Percentiles rank a stretch among this genome's conserved stretches.
Conservation (phyloP, 2,888 invertebrate genomes). For the Odontocolon sp. region DNA sequence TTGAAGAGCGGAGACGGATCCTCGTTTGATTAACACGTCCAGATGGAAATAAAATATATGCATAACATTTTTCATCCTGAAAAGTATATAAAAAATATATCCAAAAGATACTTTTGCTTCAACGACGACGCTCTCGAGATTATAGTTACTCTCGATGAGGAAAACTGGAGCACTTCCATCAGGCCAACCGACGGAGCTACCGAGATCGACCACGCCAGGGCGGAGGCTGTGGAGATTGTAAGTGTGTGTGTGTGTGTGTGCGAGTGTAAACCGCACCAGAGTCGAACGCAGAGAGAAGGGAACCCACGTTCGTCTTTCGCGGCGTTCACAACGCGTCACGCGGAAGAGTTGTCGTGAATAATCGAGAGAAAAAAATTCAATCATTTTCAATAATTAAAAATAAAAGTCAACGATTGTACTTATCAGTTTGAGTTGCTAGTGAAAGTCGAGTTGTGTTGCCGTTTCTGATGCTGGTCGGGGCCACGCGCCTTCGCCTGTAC, state of each 20-base stretch:
- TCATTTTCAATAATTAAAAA: neutral
- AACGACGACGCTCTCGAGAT: conserved; percentile 43
- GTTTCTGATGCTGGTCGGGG: too few species aligned
- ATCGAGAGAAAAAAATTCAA: too few species aligned
- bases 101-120: conserved; percentile 9
- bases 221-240: conserved; percentile 50
- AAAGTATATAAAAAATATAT: conserved; percentile 12
- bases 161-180: conserved; percentile 64
- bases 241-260: conserved; percentile 44
- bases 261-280: conserved; percentile 55
- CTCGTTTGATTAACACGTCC: conserved; percentile 20
- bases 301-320: conserved; percentile 62
- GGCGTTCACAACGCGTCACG: conserved; percentile 64
- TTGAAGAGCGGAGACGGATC: conserved; percentile 4
- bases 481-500: too few species aligned
- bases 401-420: neutral
- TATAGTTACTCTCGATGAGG: conserved; percentile 61
- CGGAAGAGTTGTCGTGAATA: conserved; percentile 35
- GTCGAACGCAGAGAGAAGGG: too few species aligned
- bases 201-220: conserved; percentile 64
- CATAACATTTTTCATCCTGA: too few species aligned
- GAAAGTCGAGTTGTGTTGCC: too few species aligned
- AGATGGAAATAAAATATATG: too few species aligned
- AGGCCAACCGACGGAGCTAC: conserved; percentile 53
- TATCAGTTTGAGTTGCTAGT: neutral